A percentile compares a stretch with the other conserved stretches of the same genome.
Evolutionary conservation across 2,797 vertebrate species (phyloP).

Genomic region (Lacerta agilis): DNA sequence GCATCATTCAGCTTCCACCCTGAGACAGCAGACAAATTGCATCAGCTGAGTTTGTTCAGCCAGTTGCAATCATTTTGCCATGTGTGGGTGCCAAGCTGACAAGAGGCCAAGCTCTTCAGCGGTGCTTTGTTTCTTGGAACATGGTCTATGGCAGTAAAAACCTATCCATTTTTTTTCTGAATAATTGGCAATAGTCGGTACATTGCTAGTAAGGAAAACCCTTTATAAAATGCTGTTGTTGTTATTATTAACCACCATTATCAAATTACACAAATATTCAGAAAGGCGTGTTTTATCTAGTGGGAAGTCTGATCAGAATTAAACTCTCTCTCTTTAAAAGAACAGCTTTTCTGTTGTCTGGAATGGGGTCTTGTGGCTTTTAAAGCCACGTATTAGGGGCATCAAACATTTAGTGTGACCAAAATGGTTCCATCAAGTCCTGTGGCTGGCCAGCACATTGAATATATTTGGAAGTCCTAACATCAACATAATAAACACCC

Average conservation of each 20-base stretch:
- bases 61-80: conserved; percentile 29
- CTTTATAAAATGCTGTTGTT: conserved; percentile 20
- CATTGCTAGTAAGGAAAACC: conserved; percentile 42
- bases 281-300: not conserved
- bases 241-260: not conserved
- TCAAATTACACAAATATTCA: not conserved
- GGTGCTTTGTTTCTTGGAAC: conserved; percentile 46
- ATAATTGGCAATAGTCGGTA: conserved; percentile 48
- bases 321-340: not conserved
- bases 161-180: conserved; percentile 47
- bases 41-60: conserved; percentile 19
- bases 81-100: conserved; percentile 35
- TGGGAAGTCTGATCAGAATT: conserved; percentile 29
- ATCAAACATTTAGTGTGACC: not conserved
- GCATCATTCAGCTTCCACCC: conserved; percentile 50
- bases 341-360: too few relatives aligned
- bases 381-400: not conserved
- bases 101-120: conserved; percentile 43
- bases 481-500: not conserved
- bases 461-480: not conserved
- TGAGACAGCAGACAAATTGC: conserved; percentile 48
- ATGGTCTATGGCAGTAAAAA: conserved; percentile 44
- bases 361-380: not conserved
- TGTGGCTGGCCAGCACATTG: not conserved
- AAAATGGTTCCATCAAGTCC: not conserved